phyloP scores from a whole-genome alignment of 2,888 invertebrate species.

The Stenurella melanura region DNA sequence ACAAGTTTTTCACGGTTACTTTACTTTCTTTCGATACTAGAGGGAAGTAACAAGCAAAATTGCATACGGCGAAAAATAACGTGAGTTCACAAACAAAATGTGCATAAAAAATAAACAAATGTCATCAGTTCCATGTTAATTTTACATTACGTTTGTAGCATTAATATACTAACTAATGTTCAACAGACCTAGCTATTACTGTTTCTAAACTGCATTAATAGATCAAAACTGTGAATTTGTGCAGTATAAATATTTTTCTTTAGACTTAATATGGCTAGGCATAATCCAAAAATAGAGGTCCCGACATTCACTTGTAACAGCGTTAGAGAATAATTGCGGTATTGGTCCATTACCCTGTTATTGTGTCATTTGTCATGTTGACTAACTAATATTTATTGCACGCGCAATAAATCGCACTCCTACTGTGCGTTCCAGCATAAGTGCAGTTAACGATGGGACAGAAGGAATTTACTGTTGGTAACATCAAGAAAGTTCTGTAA shows the following conservation, averaged over 20 bases:
- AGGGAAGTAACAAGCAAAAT: too few species aligned
- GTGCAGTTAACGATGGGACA: conserved; percentile 20
- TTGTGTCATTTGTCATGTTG: conserved; percentile 38
- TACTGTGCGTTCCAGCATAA: conserved; percentile 31
- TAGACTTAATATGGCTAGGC: background rate
- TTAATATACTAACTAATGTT: too few species aligned
- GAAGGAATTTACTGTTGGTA: conserved; percentile 9
- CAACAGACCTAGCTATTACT: too few species aligned
- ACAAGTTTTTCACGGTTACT: too few species aligned
- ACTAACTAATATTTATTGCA: conserved; percentile 41
- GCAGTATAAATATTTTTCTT: background rate
- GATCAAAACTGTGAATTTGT: too few species aligned
- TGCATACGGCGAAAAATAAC: too few species aligned
- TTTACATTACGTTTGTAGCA: too few species aligned
- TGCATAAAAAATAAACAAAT: too few species aligned
- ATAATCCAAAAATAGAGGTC: conserved; percentile 13
- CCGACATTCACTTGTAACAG: background rate
- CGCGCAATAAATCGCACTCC: conserved; percentile 39
- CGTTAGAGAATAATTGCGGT: conserved; percentile 25
- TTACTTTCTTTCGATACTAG: too few species aligned
- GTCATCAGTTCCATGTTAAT: too few species aligned
- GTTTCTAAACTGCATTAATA: too few species aligned
- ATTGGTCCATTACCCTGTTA: conserved; percentile 31
- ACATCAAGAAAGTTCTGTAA: background rate
- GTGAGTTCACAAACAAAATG: too few species aligned